Evolutionary conservation across 2,797 vertebrate species (phyloP).

Genomic region (Apodemus agrarius): DNA sequence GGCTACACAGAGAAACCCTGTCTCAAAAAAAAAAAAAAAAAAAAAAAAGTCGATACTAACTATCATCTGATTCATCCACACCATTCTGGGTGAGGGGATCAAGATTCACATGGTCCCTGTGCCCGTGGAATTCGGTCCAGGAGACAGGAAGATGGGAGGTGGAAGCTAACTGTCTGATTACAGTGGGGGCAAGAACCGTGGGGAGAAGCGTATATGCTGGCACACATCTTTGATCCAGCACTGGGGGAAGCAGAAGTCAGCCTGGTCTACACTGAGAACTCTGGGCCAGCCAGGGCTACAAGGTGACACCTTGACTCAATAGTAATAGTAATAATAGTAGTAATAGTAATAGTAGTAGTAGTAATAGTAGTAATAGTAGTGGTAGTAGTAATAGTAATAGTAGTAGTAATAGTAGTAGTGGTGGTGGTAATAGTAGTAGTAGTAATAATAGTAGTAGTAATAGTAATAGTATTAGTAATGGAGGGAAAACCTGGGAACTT

Average conservation of each 20-base stretch:
- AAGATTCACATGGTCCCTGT: accelerated
- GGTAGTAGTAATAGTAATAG: background rate
- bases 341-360: background rate
- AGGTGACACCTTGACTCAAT: background rate
- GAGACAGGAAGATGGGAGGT: background rate
- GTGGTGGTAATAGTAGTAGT: background rate
- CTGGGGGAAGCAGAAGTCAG: background rate
- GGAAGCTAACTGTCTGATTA: background rate
- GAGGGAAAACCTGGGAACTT: background rate
- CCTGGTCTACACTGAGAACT: background rate
- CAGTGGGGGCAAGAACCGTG: too few relatives aligned
- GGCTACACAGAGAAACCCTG: too few relatives aligned
- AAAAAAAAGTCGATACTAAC: background rate
- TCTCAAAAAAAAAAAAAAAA: too few relatives aligned
- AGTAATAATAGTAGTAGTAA: background rate
- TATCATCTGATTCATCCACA: background rate
- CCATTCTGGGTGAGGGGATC: background rate
- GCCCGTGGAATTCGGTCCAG: background rate
- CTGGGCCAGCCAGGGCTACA: background rate
- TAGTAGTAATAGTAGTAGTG: too few relatives aligned
- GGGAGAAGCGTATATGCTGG: background rate
- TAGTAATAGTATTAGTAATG: background rate
- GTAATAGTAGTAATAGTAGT: background rate
- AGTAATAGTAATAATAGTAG: accelerated
- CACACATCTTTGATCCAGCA: background rate